phyloP scores from a whole-genome alignment of 2,113 vertebrate species.

The Trogon surrucura region DNA sequence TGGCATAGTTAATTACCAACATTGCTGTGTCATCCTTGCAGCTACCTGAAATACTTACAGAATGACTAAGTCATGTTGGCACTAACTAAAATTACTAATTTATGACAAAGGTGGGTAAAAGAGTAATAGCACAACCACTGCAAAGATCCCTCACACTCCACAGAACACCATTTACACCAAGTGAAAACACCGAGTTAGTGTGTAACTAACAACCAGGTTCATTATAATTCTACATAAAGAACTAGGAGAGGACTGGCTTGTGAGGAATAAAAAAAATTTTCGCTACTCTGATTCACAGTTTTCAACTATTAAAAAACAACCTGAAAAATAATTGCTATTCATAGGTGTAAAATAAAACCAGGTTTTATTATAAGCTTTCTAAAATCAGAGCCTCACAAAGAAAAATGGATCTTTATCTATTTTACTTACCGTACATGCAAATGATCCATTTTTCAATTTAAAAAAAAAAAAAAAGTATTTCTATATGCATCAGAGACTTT shows the following conservation, averaged over 20 bases:
- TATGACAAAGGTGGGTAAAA: slow-evolving; percentile 1
- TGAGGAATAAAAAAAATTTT: neutral
- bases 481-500: neutral
- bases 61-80: slow-evolving; percentile 3
- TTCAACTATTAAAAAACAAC: neutral
- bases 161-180: neutral
- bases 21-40: slow-evolving; percentile 30
- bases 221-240: neutral
- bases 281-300: neutral
- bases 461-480: neutral
- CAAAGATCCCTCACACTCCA: neutral
- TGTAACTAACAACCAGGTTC: neutral
- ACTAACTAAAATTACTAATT: slow-evolving; percentile 45
- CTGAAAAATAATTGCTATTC: neutral
- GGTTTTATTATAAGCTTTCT: neutral
- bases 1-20: slow-evolving; percentile 37
- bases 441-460: neutral
- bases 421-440: neutral
- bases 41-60: neutral
- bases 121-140: neutral
- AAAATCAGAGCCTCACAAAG: neutral
- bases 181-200: neutral
- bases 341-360: neutral
- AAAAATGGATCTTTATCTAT: neutral
- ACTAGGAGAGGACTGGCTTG: neutral